Conservation (phyloP, 2,888 invertebrate species). For the Galerucella pusilla region DNA sequence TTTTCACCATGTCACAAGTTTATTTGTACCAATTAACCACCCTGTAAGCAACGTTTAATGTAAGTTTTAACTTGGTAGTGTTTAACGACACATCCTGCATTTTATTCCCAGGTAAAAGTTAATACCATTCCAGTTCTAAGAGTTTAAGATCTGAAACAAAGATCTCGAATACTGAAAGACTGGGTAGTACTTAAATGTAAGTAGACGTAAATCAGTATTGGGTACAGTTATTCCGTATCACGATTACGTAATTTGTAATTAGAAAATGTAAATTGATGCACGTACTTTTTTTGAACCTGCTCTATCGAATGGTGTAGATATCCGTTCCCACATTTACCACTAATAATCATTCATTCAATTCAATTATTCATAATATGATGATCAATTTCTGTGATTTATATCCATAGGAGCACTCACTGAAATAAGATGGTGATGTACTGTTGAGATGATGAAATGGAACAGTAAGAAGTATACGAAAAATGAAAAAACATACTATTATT, state of each 20-base stretch:
- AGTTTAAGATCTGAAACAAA: conserved; percentile 2
- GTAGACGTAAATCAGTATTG: conserved; percentile 25
- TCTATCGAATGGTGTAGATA: background rate
- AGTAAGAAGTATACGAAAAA: too few relatives aligned
- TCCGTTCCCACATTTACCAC: conserved; percentile 7
- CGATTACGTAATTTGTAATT: conserved; percentile 33
- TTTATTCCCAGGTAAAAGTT: background rate
- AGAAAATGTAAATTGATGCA: conserved; percentile 31
- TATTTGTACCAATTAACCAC: too few relatives aligned
- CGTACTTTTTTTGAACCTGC: conserved; percentile 8
- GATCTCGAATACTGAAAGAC: background rate
- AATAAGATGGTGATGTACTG: too few relatives aligned
- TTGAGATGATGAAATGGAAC: too few relatives aligned
- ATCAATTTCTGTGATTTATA: background rate
- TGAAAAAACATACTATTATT: too few relatives aligned
- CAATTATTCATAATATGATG: background rate
- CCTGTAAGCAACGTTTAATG: too few relatives aligned
- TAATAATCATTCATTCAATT: background rate
- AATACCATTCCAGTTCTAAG: background rate
- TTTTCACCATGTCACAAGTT: too few relatives aligned
- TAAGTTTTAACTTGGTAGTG: background rate
- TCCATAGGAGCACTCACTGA: background rate
- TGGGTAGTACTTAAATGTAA: conserved; percentile 8
- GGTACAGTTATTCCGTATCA: conserved; percentile 28
- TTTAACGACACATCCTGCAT: background rate